These are phyloP conservation scores for Rhynchophorus ferrugineus DNA, from an alignment of 1,140 invertebrate species.

Conservation along the genomic window DNA sequence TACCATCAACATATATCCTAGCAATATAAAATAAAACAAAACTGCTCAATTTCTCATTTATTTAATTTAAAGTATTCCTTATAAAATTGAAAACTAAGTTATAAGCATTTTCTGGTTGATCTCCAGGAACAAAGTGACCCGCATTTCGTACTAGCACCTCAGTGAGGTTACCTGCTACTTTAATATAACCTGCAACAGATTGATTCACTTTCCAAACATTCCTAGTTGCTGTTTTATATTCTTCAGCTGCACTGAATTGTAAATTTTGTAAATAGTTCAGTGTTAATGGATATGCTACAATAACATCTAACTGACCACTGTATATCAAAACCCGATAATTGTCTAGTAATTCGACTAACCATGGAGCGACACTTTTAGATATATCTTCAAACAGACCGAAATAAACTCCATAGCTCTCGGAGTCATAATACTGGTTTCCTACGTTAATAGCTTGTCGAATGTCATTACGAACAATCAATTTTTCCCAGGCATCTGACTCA, in stretches of 20 bases:
- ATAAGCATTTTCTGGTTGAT: constrained; percentile 66
- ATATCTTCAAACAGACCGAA: constrained; percentile 68
- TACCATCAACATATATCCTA: no score
- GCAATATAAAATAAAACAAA: no score
- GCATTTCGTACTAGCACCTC: no score
- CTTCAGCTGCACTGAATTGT: constrained; percentile 52
- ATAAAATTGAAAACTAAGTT: constrained; percentile 71
- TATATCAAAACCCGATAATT: constrained; percentile 64
- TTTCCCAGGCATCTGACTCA: no score
- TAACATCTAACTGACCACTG: constrained; percentile 79
- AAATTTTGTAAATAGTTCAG: constrained; percentile 59
- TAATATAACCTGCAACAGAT: constrained; percentile 65
- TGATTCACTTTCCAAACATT: constrained; percentile 56
- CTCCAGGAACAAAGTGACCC: constrained; percentile 67
- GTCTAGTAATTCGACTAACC: constrained; percentile 60
- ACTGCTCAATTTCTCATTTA: no score
- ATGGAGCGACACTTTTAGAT: constrained; percentile 71
- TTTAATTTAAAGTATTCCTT: no score
- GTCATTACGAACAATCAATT: constrained; percentile 47
- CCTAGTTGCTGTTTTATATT: constrained; percentile 54
- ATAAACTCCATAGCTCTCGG: constrained; percentile 55
- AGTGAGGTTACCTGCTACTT: constrained; percentile 60
- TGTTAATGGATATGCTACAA: constrained; percentile 71
- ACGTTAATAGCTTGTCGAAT: constrained; percentile 47
- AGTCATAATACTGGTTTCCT: constrained; percentile 48